A percentile compares a stretch with the other conserved stretches of the same genome.
Conservation (phyloP, 2,113 vertebrate species). For the Saimiri boliviensis region DNA sequence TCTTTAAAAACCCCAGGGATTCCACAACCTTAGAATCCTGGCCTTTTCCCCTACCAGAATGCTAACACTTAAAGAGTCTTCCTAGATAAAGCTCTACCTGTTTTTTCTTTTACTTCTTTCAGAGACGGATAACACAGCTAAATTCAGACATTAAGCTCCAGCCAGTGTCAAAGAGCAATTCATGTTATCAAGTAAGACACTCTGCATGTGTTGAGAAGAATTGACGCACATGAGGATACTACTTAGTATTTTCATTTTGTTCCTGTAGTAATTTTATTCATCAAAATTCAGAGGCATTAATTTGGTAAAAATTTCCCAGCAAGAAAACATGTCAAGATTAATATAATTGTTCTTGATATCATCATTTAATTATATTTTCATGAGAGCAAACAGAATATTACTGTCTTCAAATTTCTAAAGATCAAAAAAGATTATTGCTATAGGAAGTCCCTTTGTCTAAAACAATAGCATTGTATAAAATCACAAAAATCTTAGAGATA, state of each 20-base stretch:
- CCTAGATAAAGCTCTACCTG: not conserved
- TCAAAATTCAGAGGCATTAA: slow-evolving; percentile 34
- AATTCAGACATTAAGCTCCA: not conserved
- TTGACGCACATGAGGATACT: not conserved
- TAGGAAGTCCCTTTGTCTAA: not conserved
- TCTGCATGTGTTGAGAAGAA: not conserved
- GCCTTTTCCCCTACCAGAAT: not conserved
- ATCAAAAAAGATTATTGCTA: not conserved
- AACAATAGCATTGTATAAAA: not conserved
- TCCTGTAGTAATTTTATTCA: not conserved
- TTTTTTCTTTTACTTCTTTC: not conserved
- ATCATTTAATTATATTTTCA: slow-evolving; percentile 2
- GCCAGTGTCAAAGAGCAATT: not conserved
- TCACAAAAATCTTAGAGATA: not conserved
- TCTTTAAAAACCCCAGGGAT: not conserved
- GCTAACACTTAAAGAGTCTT: not conserved
- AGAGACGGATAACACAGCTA: not conserved
- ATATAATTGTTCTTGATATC: not conserved
- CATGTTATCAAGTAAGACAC: not conserved
- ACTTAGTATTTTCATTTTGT: slow-evolving; percentile 5
- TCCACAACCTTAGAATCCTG: not conserved
- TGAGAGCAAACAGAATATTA: not conserved
- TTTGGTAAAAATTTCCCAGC: slow-evolving; percentile 48
- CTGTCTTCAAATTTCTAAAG: not conserved
- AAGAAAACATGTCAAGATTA: not conserved